A percentile compares a stretch with the other conserved stretches of the same genome.
Conservation (phyloP, 2,888 invertebrate genomes). For the Dryobotodes eremita region DNA sequence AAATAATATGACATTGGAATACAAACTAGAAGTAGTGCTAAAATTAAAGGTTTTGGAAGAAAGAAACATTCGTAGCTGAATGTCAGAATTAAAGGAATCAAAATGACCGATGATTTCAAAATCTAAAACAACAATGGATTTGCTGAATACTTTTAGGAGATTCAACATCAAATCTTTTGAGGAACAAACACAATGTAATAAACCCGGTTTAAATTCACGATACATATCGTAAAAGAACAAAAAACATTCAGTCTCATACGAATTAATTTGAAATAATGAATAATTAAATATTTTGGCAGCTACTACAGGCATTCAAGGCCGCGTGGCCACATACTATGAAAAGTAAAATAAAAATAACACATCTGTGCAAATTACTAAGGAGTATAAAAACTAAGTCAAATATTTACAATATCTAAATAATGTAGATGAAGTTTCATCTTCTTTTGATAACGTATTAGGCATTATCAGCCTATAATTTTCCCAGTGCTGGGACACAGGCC, state of each 20-base stretch:
- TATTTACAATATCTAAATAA: background rate
- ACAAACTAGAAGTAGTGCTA: background rate
- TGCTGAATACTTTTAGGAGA: background rate
- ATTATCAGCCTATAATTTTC: too few species aligned
- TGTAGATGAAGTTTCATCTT: background rate
- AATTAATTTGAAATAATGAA: slow-evolving; percentile 80
- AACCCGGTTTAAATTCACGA: slow-evolving; percentile 44
- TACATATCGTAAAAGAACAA: slow-evolving; percentile 43
- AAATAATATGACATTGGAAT: background rate
- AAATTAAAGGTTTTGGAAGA: too few species aligned
- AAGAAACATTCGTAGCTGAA: background rate
- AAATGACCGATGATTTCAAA: background rate
- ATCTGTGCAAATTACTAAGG: slow-evolving; percentile 35
- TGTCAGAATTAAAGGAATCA: background rate
- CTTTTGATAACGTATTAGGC: background rate
- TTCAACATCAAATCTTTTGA: slow-evolving; percentile 18
- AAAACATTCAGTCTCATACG: slow-evolving; percentile 69
- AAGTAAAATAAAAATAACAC: slow-evolving; percentile 53
- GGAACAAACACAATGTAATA: slow-evolving; percentile 20
- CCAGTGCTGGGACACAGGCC: too few species aligned
- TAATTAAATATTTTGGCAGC: slow-evolving; percentile 79
- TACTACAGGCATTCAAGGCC: slow-evolving; percentile 74
- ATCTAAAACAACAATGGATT: background rate
- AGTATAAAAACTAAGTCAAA: slow-evolving; percentile 1
- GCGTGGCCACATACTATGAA: slow-evolving; percentile 63